These are phyloP conservation scores for Exaiptasia diaphana DNA, from an alignment of 64 coral and sea anemone species.

Conservation along the genomic window DNA sequence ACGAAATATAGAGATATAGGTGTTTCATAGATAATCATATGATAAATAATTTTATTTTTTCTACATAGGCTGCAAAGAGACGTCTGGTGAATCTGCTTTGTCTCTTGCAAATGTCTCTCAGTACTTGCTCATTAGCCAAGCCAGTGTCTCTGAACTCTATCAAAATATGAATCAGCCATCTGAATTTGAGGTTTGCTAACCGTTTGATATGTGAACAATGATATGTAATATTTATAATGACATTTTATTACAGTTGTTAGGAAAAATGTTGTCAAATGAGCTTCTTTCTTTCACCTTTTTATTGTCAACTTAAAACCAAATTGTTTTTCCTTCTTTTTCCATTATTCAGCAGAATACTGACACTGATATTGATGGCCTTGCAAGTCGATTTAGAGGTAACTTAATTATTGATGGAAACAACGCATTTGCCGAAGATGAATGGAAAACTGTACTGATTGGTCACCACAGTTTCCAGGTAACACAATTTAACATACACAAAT, in stretches of 20 bases:
- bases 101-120: constrained; percentile 87
- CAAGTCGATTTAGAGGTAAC: constrained; percentile 46
- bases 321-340: neutral
- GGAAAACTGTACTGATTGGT: constrained; percentile 30
- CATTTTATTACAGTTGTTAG: neutral
- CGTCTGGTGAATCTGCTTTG: neutral
- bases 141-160: constrained; percentile 44
- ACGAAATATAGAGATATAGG: too few relatives aligned
- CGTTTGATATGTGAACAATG: neutral
- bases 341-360: neutral
- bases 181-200: neutral
- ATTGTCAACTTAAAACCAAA: neutral
- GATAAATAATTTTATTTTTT: too few relatives aligned
- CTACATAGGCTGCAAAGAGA: neutral
- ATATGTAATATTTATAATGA: too few relatives aligned
- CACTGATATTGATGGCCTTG: neutral
- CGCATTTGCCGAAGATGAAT: constrained; percentile 49
- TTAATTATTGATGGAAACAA: constrained; percentile 27
- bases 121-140: constrained; percentile 61
- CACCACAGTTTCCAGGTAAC: constrained; percentile 23
- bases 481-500: neutral
- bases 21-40: too few relatives aligned
- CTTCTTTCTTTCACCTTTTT: too few relatives aligned
- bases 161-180: constrained; percentile 3
- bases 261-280: neutral